Base-by-base conservation (phyloP, 2,888 invertebrate species). In the Cephus pulcher region DNA sequence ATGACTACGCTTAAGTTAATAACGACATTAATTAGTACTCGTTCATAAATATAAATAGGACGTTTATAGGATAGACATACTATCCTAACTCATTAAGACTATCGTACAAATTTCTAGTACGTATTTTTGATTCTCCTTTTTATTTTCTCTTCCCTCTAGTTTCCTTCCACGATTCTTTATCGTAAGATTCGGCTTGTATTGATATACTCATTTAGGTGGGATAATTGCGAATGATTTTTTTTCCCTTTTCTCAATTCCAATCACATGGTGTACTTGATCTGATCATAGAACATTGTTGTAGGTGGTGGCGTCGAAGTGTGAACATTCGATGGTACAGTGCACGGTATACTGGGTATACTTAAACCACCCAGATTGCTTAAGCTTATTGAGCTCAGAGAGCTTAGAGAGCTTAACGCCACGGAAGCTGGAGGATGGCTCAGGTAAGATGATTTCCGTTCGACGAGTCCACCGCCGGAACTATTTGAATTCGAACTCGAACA, bases 371-470 rank as follows among this genome's bases (percentile, higher is more conserved):
- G 85, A 81, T 89, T 90, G 80, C 88, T 86, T 80, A 90, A 82
- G 82, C 88, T 88, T 73, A 90, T 78, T 30, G 90, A 87, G 74
- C 88, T 84, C 37, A 90, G 82, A 4, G 90, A 88, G 78, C 89
- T 81, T 75, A 89, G 81, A 3, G 89, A 88, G 76, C 89, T 86
- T 79, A 90, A 81, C 74, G 89, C 80, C 71, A 89, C 86, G 12
- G 90, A 83, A 85, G 79, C 73, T 84, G 82, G 74, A 82, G 81
- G 87, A 79, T 89, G 89, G 69, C 84, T 81, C 73, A 90, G 85
- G 85, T 90, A 90, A 35, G 88, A 83, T 4, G 90, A 85, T 78
- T 91, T 91, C 75, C 90, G 85, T 74, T 91, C 91, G 33, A 90
- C 84, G 15, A 90, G 82, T 56, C 88, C 87, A 35, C 90, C 88